A percentile compares a stretch with the other conserved stretches of the same genome.
phyloP scores from a whole-genome alignment of 2,113 vertebrate species.

The Calypte anna region DNA sequence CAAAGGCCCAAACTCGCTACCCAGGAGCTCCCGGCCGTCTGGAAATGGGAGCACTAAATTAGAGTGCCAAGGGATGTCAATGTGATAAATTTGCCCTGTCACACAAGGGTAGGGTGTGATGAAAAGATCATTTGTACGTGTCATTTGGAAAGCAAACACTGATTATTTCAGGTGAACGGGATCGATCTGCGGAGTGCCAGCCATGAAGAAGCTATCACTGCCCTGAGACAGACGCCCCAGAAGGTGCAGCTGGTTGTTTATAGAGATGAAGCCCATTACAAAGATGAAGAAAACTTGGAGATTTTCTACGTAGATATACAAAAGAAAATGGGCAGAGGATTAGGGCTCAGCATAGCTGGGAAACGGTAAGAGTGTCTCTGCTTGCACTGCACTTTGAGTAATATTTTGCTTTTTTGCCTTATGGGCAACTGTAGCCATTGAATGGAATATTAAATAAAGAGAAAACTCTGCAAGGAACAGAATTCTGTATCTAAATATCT shows the following conservation, averaged over 20 bases:
- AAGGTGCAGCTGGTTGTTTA: constrained; percentile 88
- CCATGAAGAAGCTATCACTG: constrained; percentile 92
- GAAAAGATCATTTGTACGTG: not conserved
- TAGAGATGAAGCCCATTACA: constrained; percentile 87
- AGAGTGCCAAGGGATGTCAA: not conserved
- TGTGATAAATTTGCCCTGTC: constrained; percentile 20
- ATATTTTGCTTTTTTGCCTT: not conserved
- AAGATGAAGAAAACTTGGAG: constrained; percentile 90
- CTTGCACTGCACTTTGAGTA: not conserved
- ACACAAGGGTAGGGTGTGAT: not conserved
- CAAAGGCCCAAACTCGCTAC: fast-evolving
- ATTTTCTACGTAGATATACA: constrained; percentile 88
- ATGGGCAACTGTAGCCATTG: not conserved
- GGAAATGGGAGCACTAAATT: not conserved
- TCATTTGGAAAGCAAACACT: not conserved
- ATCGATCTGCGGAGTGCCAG: constrained; percentile 86
- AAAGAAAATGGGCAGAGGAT: constrained; percentile 88
- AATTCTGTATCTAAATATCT: not conserved
- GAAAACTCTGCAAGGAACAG: not conserved
- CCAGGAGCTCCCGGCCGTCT: not conserved
- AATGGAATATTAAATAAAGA: not conserved
- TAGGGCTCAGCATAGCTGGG: constrained; percentile 95
- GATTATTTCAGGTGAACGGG: constrained; percentile 86
- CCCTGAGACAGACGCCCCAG: constrained; percentile 89
- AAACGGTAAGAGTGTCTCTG: constrained; percentile 82